phyloP scores from a whole-genome alignment of 2,797 vertebrate species.

The Takifugu ocellatus region DNA sequence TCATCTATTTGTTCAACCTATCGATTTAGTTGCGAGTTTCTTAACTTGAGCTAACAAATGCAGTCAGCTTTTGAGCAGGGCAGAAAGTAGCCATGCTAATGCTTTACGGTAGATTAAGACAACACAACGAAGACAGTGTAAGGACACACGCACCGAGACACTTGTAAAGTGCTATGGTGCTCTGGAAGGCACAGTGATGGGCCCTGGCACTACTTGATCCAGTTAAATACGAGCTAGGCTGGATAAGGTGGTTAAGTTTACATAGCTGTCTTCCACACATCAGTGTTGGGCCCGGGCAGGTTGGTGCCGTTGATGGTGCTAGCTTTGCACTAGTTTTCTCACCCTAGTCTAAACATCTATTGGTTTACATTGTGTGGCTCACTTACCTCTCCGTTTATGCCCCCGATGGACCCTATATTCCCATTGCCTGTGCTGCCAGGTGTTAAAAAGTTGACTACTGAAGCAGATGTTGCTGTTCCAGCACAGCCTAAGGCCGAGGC shows the following conservation, averaged over 20 bases:
- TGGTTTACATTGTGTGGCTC: conserved; percentile 10
- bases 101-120: conserved; percentile 34
- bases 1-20: not conserved
- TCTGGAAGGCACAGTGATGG: not conserved
- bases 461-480: conserved; percentile 69
- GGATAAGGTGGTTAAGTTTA: conserved; percentile 24
- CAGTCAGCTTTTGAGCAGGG: conserved; percentile 20
- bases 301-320: conserved; percentile 54
- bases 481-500: conserved; percentile 76
- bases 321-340: conserved; percentile 11
- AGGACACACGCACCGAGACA: not conserved
- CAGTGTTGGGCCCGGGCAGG: conserved; percentile 57
- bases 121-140: not conserved
- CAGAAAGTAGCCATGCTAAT: conserved; percentile 20
- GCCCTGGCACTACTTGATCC: conserved; percentile 5
- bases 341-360: conserved; percentile 43
- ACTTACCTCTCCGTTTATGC: conserved; percentile 80
- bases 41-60: conserved; percentile 41
- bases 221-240: conserved; percentile 23
- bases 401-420: conserved; percentile 60
- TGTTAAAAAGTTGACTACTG: conserved; percentile 76
- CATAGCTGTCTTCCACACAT: conserved; percentile 36
- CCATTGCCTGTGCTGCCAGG: conserved; percentile 62
- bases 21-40: conserved; percentile 24
- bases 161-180: no score